Conservation (phyloP, 2,113 vertebrate species). For the Egretta garzetta region DNA sequence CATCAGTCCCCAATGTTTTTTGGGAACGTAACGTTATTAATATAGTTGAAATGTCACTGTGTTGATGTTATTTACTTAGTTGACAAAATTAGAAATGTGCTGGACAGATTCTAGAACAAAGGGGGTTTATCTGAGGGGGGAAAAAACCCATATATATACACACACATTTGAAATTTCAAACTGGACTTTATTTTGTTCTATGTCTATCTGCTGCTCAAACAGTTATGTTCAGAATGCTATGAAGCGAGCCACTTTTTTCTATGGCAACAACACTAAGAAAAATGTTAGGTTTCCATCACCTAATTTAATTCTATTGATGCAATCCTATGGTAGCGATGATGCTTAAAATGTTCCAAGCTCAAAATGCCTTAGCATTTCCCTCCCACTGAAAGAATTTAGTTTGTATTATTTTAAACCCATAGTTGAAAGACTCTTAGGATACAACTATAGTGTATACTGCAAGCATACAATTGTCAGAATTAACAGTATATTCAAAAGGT, state of each 20-base stretch:
- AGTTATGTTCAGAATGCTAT: slow-evolving; percentile 16
- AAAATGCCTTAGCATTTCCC: slow-evolving; percentile 25
- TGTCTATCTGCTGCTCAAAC: slow-evolving; percentile 15
- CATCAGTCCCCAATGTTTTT: not conserved
- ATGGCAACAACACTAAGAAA: slow-evolving; percentile 63
- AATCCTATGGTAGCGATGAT: slow-evolving; percentile 12
- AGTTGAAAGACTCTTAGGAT: not conserved
- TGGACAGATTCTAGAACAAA: not conserved
- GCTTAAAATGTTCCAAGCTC: slow-evolving; percentile 28
- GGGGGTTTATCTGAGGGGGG: not conserved
- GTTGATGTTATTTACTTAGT: not conserved
- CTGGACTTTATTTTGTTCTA: not conserved
- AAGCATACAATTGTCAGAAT: not conserved
- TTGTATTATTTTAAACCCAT: slow-evolving; percentile 13
- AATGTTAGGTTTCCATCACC: slow-evolving; percentile 36
- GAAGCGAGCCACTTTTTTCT: slow-evolving; percentile 53
- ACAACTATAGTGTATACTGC: not conserved
- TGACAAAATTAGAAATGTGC: not conserved
- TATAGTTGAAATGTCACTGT: not conserved
- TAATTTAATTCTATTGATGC: slow-evolving; percentile 42
- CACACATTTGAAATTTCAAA: not conserved
- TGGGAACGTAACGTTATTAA: not conserved
- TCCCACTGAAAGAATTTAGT: slow-evolving; percentile 8
- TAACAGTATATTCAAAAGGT: not conserved
- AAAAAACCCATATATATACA: not conserved